phyloP scores from a whole-genome alignment of 2,113 vertebrate species.

The Otis tarda region DNA sequence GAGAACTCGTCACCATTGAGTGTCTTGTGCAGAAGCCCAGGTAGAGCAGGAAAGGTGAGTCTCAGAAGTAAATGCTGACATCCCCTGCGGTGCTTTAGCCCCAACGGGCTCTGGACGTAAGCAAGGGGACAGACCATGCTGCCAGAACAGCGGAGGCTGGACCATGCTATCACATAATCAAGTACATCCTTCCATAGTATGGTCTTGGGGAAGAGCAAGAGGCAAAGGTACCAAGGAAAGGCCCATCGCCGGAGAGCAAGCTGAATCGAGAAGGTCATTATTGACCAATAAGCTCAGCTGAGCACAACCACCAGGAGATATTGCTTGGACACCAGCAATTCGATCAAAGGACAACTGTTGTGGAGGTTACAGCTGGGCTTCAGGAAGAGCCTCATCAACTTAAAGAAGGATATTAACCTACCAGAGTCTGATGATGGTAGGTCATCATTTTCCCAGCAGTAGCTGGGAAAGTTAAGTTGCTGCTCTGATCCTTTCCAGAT shows the following conservation, averaged over 20 bases:
- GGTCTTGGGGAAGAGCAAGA: not conserved
- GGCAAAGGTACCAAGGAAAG: not conserved
- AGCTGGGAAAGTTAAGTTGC: too few species aligned
- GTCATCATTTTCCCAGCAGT: too few species aligned
- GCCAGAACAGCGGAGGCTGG: not conserved
- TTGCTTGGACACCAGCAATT: not conserved
- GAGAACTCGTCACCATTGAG: not conserved
- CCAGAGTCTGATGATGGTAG: not conserved
- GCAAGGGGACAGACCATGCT: not conserved
- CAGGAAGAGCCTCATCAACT: not conserved
- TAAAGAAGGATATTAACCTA: not conserved
- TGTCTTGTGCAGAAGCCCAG: not conserved
- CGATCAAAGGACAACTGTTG: not conserved
- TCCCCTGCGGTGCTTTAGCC: not conserved
- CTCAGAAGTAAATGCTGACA: not conserved
- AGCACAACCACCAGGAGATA: not conserved
- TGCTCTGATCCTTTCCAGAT: not conserved
- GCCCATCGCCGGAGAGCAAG: not conserved
- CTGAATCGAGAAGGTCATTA: not conserved
- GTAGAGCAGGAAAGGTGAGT: not conserved
- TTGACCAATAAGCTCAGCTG: not conserved
- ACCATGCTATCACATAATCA: not conserved
- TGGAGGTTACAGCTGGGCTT: not conserved
- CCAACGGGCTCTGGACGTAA: fast-evolving
- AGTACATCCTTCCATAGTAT: not conserved